Percentiles rank a stretch among this genome's conserved stretches.
Conservation (phyloP, 2,113 vertebrate species). For the Oreochromis spilurus region DNA sequence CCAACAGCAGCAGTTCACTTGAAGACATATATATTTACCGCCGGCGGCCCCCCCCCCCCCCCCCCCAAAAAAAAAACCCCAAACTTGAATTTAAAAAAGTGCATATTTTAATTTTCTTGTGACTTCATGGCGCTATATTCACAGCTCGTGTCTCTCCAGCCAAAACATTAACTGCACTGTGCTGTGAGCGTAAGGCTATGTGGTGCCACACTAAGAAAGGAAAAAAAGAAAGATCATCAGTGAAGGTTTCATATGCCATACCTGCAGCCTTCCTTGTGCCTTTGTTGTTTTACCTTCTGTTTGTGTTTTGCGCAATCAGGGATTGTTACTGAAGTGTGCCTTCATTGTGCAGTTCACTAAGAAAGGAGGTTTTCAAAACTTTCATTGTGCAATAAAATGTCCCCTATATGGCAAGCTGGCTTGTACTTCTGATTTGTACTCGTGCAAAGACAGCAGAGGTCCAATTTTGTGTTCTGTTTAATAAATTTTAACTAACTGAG, state of each 20-base stretch:
- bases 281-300: background rate
- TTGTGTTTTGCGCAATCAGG: background rate
- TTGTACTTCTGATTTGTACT: background rate
- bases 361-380: background rate
- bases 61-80: background rate
- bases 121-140: background rate
- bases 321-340: background rate
- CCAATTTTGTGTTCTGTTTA: background rate
- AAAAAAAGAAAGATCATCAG: fast-evolving
- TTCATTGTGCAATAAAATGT: background rate
- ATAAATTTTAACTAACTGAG: background rate
- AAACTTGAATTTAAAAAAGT: background rate
- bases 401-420: background rate
- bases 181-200: background rate
- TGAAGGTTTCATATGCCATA: background rate
- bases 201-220: background rate
- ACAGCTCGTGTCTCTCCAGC: background rate
- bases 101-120: background rate
- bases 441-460: background rate
- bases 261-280: background rate
- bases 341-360: background rate
- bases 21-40: background rate
- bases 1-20: background rate
- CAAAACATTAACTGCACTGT: background rate
- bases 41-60: too few relatives aligned